Conservation (phyloP, 2,113 vertebrate species). For the Excalfactoria chinensis region DNA sequence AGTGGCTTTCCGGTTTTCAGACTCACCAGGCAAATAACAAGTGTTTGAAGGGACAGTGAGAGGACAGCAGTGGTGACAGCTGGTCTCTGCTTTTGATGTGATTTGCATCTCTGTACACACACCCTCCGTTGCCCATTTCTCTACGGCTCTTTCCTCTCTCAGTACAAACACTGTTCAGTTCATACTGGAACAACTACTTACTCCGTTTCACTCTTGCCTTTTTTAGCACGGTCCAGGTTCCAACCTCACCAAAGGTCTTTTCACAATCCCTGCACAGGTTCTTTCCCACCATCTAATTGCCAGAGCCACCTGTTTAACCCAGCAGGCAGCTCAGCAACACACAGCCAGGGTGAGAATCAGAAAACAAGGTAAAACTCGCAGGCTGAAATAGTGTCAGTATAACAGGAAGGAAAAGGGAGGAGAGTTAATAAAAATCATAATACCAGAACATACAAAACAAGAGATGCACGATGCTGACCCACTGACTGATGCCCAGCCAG, state of each 20-base stretch:
- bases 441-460: neutral
- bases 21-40: neutral
- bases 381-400: neutral
- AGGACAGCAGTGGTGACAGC: neutral
- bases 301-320: neutral
- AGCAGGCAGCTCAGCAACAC: neutral
- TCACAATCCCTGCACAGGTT: neutral
- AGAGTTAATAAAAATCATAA: neutral
- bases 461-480: neutral
- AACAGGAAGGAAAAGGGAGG: neutral
- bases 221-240: neutral
- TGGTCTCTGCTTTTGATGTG: fast-evolving
- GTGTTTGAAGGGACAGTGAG: fast-evolving
- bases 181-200: fast-evolving
- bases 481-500: neutral
- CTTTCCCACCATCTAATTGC: fast-evolving
- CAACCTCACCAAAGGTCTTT: neutral
- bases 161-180: fast-evolving
- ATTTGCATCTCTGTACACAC: neutral
- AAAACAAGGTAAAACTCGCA: neutral
- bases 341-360: neutral
- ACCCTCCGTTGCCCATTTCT: neutral
- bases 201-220: neutral
- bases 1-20: neutral
- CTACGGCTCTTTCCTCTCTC: neutral